A percentile compares a stretch with the other conserved stretches of the same genome.
Conservation (phyloP, 2,888 invertebrate species). For the Ennomos fuscantarius region DNA sequence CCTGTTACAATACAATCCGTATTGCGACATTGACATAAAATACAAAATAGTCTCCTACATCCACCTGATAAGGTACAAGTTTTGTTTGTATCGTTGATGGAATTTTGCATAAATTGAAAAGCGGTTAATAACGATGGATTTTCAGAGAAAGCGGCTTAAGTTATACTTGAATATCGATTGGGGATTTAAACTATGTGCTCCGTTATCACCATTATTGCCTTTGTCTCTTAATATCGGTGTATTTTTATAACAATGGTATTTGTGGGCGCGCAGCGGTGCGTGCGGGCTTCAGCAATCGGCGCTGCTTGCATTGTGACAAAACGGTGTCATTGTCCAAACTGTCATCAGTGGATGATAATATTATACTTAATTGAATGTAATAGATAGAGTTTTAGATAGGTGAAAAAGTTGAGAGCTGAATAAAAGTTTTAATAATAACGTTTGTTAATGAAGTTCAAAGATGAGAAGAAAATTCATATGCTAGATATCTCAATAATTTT, state of each 20-base stretch:
- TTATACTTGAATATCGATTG: slow-evolving; percentile 58
- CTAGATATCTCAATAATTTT: background rate
- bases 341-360: slow-evolving; percentile 13
- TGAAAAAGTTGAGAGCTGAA: too few species aligned
- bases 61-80: slow-evolving; percentile 6
- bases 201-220: slow-evolving; percentile 52
- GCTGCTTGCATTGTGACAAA: slow-evolving; percentile 24
- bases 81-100: slow-evolving; percentile 23
- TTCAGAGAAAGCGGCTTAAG: slow-evolving; percentile 47
- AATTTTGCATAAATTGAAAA: slow-evolving; percentile 34
- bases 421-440: too few species aligned
- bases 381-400: too few species aligned
- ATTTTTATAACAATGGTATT: slow-evolving; percentile 61
- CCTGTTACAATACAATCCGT: background rate
- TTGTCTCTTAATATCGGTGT: slow-evolving; percentile 66
- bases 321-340: slow-evolving; percentile 14
- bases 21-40: slow-evolving; percentile 8
- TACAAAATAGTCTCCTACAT: slow-evolving; percentile 4
- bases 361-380: too few species aligned
- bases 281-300: slow-evolving; percentile 17
- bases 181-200: slow-evolving; percentile 53
- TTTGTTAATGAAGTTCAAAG: too few species aligned
- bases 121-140: slow-evolving; percentile 32
- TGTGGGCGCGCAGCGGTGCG: slow-evolving; percentile 58
- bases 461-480: too few species aligned